A percentile compares a stretch with the other conserved stretches of the same genome.
Conservation (phyloP, 1,140 invertebrate genomes). For the Drosophila watanabei region DNA sequence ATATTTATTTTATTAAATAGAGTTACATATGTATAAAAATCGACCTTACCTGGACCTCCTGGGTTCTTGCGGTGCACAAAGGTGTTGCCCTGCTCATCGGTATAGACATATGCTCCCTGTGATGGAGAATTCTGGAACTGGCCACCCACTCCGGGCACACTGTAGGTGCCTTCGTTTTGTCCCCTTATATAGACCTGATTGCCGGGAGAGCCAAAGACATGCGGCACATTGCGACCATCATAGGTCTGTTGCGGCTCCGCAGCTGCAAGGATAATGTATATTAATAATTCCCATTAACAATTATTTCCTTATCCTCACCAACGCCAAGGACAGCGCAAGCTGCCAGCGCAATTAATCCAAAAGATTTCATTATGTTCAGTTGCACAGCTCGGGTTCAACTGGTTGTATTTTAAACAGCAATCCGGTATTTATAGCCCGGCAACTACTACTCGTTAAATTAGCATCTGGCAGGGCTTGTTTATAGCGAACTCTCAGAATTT, state of each 20-base stretch:
- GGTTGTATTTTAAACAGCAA: neutral
- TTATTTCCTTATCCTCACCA: slow-evolving; percentile 9
- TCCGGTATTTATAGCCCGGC: slow-evolving; percentile 27
- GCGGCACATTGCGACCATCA: slow-evolving; percentile 57
- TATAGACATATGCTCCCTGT: slow-evolving; percentile 45
- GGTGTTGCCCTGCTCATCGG: slow-evolving; percentile 54
- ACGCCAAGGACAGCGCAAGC: slow-evolving; percentile 13
- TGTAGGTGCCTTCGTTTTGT: slow-evolving; percentile 49
- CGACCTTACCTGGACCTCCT: slow-evolving; percentile 19
- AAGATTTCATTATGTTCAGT: slow-evolving; percentile 31
- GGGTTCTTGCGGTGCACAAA: slow-evolving; percentile 44
- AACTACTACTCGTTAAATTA: slow-evolving; percentile 2
- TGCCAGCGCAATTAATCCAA: slow-evolving; percentile 27
- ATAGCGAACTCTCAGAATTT: slow-evolving; percentile 27
- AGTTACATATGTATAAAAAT: neutral
- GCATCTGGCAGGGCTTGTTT: slow-evolving; percentile 26
- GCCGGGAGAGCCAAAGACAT: slow-evolving; percentile 52
- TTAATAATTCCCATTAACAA: neutral
- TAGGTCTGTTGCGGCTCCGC: slow-evolving; percentile 48
- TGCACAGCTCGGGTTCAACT: slow-evolving; percentile 27
- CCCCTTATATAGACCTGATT: slow-evolving; percentile 63
- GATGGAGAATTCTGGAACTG: slow-evolving; percentile 40
- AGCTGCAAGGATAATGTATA: slow-evolving; percentile 12
- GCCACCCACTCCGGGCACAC: slow-evolving; percentile 53
- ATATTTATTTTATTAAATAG: neutral